phyloP scores from a whole-genome alignment of 2,797 vertebrate species.

The Gadopsis bispinosus region DNA sequence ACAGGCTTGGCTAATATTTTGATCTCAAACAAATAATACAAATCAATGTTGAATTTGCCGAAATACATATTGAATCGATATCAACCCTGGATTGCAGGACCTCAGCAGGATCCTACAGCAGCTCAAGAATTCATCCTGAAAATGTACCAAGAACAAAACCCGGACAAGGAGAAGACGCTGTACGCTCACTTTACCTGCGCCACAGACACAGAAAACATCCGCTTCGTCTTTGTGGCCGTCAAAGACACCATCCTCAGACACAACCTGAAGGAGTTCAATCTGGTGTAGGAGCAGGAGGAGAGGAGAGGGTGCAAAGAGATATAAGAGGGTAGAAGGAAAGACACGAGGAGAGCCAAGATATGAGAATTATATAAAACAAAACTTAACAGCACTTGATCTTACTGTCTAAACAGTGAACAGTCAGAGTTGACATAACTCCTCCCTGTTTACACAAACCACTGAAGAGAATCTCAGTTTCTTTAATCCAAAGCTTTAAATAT shows the following conservation, averaged over 20 bases:
- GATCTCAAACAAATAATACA: neutral
- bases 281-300: conserved; percentile 76
- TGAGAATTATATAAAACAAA: neutral
- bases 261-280: conserved; percentile 90
- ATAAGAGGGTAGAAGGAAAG: neutral
- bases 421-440: neutral
- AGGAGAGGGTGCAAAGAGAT: neutral
- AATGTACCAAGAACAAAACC: conserved; percentile 92
- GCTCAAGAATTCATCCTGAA: conserved; percentile 91
- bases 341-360: neutral
- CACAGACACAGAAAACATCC: conserved; percentile 93
- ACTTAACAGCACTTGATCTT: neutral
- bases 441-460: neutral
- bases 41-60: neutral
- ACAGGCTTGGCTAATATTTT: neutral
- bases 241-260: conserved; percentile 93
- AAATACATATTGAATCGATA: neutral
- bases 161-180: conserved; percentile 90
- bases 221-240: conserved; percentile 90
- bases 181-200: conserved; percentile 93
- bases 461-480: neutral
- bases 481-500: conserved; percentile 9
- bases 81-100: conserved; percentile 77
- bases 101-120: conserved; percentile 85
- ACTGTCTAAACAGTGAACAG: conserved; percentile 7